Percentiles rank a stretch among this genome's conserved stretches.
Evolutionary conservation across 1,140 invertebrate genomes (phyloP).

Genomic region (Camponotus vicinus): DNA sequence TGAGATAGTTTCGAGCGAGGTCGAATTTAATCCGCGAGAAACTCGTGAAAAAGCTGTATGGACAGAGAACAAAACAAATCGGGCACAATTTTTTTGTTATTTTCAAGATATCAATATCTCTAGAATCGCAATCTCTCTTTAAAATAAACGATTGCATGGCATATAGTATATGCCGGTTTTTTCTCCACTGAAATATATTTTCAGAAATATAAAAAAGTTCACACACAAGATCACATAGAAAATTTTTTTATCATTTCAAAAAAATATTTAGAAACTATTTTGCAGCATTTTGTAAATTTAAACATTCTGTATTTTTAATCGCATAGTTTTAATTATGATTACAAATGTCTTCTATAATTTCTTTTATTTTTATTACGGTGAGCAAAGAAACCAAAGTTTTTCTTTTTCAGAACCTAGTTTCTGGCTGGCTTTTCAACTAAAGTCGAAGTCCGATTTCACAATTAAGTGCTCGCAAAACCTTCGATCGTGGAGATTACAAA

Average conservation of each 20-base stretch:
- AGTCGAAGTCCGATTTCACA: background rate
- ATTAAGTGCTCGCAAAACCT: background rate
- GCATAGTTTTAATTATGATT: background rate
- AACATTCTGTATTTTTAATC: background rate
- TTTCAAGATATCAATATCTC: background rate
- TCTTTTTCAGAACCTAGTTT: background rate
- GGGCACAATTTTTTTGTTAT: background rate
- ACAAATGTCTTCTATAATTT: background rate
- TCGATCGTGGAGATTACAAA: conserved; percentile 13
- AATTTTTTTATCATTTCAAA: too few relatives aligned
- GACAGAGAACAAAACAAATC: background rate
- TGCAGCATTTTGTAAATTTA: background rate
- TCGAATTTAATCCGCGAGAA: background rate
- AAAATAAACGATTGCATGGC: background rate
- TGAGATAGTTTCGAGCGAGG: background rate
- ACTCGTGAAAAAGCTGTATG: background rate
- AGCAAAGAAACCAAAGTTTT: background rate
- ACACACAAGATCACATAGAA: too few relatives aligned
- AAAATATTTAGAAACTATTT: background rate
- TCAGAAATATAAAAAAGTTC: background rate
- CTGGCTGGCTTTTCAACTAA: background rate
- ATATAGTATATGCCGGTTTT: background rate
- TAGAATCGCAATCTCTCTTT: background rate
- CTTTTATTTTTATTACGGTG: background rate
- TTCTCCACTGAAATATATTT: background rate